Conservation (phyloP, 1,140 invertebrate genomes). For the Stratiolaelaps scimitus region DNA sequence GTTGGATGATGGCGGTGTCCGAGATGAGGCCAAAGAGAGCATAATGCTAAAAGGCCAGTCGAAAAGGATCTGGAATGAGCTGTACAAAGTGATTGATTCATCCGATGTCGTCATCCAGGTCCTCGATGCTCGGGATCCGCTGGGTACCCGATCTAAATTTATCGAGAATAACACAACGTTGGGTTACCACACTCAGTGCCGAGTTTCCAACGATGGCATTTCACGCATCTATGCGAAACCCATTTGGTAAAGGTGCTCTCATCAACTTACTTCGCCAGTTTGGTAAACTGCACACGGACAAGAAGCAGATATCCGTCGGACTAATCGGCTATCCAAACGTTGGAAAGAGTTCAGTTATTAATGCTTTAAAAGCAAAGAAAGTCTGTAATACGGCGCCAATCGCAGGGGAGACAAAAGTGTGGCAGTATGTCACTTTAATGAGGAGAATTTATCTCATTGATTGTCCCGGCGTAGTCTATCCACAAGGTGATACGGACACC, state of each 20-base stretch:
- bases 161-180: constrained; percentile 83
- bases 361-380: constrained; percentile 83
- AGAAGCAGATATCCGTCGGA: constrained; percentile 97
- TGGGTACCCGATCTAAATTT: constrained; percentile 83
- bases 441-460: constrained; percentile 92
- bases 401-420: constrained; percentile 95
- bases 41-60: constrained; percentile 86
- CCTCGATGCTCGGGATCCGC: constrained; percentile 83
- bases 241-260: constrained; percentile 94
- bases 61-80: constrained; percentile 95
- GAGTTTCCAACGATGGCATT: constrained; percentile 98
- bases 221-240: constrained; percentile 91
- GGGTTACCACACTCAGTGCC: constrained; percentile 78
- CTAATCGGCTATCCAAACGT: constrained; percentile 99
- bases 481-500: constrained; percentile 67
- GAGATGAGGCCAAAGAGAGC: constrained; percentile 41
- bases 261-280: constrained; percentile 94
- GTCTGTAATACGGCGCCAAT: constrained; percentile 97
- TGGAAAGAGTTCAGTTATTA: constrained; percentile 96
- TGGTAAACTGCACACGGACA: constrained; percentile 83
- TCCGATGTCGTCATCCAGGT: constrained; percentile 90
- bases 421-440: constrained; percentile 99
- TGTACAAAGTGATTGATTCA: constrained; percentile 97
- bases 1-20: constrained; percentile 37
- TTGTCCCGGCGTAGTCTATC: constrained; percentile 97